Base-by-base conservation (phyloP, 2,797 vertebrate genomes). In the Xerus rutilus region DNA sequence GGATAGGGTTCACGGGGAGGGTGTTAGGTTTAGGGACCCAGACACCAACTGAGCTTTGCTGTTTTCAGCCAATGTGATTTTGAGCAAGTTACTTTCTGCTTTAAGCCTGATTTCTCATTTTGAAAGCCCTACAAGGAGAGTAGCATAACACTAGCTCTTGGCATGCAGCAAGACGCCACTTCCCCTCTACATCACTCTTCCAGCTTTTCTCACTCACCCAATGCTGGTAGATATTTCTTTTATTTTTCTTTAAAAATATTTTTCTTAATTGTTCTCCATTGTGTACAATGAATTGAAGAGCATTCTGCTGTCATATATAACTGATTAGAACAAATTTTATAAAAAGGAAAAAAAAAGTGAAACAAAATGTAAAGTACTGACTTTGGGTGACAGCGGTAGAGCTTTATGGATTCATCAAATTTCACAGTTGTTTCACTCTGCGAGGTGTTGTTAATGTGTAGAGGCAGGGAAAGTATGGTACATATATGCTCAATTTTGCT, bases 211-310 rank as follows among this genome's bases (percentile, higher is more conserved):
- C 25, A 32, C 1, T 39, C 35, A 59, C 15, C 43, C 1, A 39
- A 35, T 6, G 11, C 49, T 7, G 3, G 25, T 25, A 93, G 5
- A 28, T 35, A 32, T 54, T 54, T 72, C 18, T 81, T 77, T 96
- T 82, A 43, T 18, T 93, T 85, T 85, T 81, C n/a, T 39, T 77
- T 85, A 28, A 76, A 95, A 62, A 65, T 1, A 83, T 69, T 85
- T 74, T 32, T 21, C 21, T 11, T 57, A 39, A 3, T 39, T 39
- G 39, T 39, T 2, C 39, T 39, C 39, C 39, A 39, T 39, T 39
- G 39, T 39, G 39, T 39, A 39, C 39, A 39, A 39, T 39, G 39
- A 39, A 39, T 39, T 39, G 39, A 39, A 39, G 39, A 39, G 39
- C 39, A 39, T 39, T 39, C 39, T 39, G 39, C 39, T 39, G 39